These are phyloP conservation scores for Tetragnatha versicolor DNA, from an alignment of 1,140 invertebrate species.

Conservation along the genomic window DNA sequence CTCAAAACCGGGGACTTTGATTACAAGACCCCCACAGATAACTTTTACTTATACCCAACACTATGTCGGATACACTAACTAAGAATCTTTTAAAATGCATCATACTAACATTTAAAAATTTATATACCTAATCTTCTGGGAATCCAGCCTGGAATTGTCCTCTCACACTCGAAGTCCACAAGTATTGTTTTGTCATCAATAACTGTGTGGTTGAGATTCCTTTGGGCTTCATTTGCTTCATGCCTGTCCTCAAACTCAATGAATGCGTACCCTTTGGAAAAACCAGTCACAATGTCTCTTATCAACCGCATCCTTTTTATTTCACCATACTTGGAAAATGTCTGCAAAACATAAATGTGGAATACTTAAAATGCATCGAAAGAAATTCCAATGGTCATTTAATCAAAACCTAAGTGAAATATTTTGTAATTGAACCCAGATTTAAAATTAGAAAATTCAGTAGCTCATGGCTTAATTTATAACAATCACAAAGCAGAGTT, in stretches of 20 bases:
- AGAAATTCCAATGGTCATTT: neutral
- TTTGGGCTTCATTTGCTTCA: conserved; percentile 71
- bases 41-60: no score
- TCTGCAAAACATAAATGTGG: conserved; percentile 62
- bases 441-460: no score
- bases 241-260: conserved; percentile 76
- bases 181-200: conserved; percentile 72
- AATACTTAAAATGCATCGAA: neutral
- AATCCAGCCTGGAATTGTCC: conserved; percentile 77
- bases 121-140: conserved; percentile 78
- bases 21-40: no score
- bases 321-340: conserved; percentile 74
- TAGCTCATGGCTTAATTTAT: no score
- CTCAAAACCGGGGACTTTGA: no score
- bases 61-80: neutral
- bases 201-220: conserved; percentile 71
- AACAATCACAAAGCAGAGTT: no score
- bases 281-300: conserved; percentile 81
- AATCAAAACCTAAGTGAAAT: neutral
- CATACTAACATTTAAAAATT: no score
- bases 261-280: conserved; percentile 84
- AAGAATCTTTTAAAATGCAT: neutral
- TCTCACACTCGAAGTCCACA: conserved; percentile 69
- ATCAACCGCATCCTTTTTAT: conserved; percentile 75
- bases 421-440: neutral